phyloP scores from a whole-genome alignment of 2,888 invertebrate genomes.

The Stomorhina lunata region DNA sequence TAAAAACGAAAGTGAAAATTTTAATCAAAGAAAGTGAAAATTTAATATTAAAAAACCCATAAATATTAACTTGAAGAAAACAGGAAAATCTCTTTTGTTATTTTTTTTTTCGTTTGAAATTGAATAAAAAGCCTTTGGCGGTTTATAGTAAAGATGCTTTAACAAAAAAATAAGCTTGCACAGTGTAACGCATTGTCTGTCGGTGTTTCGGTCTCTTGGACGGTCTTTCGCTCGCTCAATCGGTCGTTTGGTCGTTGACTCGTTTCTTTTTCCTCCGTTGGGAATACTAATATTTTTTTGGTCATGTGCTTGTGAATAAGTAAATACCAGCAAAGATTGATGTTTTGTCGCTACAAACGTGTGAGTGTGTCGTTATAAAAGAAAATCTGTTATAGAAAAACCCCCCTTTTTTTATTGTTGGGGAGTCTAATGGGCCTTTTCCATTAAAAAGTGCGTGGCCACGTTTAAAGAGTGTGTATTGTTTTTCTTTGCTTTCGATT shows the following conservation, averaged over 20 bases:
- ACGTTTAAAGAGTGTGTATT: conserved; percentile 13
- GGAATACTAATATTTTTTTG: background rate
- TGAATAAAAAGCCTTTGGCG: conserved; percentile 37
- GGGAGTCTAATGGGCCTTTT: background rate
- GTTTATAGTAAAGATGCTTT: background rate
- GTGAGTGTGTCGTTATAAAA: conserved; percentile 15
- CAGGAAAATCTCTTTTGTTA: conserved; percentile 7
- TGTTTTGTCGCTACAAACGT: background rate
- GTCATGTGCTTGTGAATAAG: background rate
- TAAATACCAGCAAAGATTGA: background rate
- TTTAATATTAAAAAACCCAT: background rate
- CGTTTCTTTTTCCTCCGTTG: background rate
- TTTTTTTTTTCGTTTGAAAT: background rate
- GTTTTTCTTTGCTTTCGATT: background rate
- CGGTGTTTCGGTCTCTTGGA: background rate
- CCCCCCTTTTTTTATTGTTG: background rate
- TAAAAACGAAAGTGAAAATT: conserved; percentile 31
- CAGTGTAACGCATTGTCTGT: conserved; percentile 21
- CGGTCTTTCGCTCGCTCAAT: conserved; percentile 12
- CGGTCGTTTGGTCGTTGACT: conserved; percentile 1
- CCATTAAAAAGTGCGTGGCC: conserved; percentile 23
- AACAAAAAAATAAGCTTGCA: background rate
- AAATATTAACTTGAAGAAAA: conserved; percentile 23
- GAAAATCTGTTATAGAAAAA: background rate
- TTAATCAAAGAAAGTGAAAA: background rate